Evolutionary conservation across 1,140 invertebrate species (phyloP), one percentile per base, ranked within the genome.

Genomic region (Pinna nobilis): DNA sequence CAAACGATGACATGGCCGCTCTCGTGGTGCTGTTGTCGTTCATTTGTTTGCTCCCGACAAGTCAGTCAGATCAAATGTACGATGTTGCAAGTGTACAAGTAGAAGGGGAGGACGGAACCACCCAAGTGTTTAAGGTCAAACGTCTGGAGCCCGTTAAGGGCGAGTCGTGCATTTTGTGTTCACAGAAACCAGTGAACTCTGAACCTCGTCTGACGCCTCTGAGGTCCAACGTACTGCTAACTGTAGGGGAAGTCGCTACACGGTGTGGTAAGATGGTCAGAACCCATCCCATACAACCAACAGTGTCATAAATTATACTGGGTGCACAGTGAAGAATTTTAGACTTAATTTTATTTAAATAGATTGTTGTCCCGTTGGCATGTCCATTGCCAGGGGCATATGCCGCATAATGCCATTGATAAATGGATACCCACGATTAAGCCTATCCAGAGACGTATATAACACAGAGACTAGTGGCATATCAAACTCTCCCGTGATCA

Each of bases 111-210:
- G 83, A 85, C 73, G 83, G 83, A 18, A 80, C 77, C 33, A 77
- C 73, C 28, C 83, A 85, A 32, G 74, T 82, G 35, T 83, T 85
- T 75, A 80, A 85, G 64, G 70, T 83, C 44, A 85, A 85, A 65
- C 74, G 73, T 6, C 37, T 85, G 6, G 78, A 83, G 49, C 76
- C 80, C 0, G 55, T 70, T 15, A 74, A 76, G 39, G 80, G 75
- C 28, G 76, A 78, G n/a, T 53, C 79, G 5, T 84, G 80, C 28
- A 61, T 28, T 49, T 37, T 79, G 7, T 84, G 83, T 68, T 32
- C 51, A 37, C 72, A 72, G 30, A 75, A 78, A 53, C 49, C 68
- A 20, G 74, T 71, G 64, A 72, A 59, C 64, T 74, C 53, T 41
- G 78, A 23, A 64, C 67, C 68, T 55, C 73, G 59, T 49, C 66